Conservation (phyloP, 2,113 vertebrate genomes). For the Symphodus melops region DNA sequence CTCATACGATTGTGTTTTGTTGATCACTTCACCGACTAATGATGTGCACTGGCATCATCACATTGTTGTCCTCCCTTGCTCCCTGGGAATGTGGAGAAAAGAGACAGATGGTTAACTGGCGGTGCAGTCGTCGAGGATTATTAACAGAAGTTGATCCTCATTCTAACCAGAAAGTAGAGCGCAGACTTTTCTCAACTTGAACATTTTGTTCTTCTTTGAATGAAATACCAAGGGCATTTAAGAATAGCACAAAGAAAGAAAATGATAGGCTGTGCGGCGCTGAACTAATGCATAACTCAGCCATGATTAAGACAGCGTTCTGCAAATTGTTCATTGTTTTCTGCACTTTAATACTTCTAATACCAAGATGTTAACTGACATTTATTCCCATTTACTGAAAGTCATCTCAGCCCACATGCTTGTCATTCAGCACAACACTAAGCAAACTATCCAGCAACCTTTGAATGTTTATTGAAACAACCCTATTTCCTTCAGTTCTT, state of each 20-base stretch:
- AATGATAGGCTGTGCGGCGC: conserved; percentile 2
- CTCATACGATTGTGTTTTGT: conserved; percentile 64
- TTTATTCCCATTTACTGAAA: background rate
- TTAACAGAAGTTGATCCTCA: conserved; percentile 41
- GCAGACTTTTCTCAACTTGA: conserved; percentile 14
- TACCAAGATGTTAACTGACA: conserved; percentile 11
- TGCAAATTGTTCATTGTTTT: conserved; percentile 3
- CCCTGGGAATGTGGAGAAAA: conserved; percentile 45
- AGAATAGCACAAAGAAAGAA: conserved; percentile 18
- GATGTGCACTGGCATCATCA: conserved; percentile 57
- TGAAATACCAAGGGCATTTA: conserved; percentile 22
- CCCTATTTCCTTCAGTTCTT: background rate
- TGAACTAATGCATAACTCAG: background rate
- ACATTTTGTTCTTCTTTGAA: conserved; percentile 50
- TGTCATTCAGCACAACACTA: background rate
- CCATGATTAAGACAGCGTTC: background rate
- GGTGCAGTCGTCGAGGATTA: conserved; percentile 33
- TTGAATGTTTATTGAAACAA: background rate
- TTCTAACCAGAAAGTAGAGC: conserved; percentile 53
- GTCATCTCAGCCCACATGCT: background rate
- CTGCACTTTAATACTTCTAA: conserved; percentile 1
- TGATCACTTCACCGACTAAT: conserved; percentile 69
- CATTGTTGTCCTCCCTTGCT: conserved; percentile 57
- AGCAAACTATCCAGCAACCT: background rate
- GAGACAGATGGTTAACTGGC: conserved; percentile 63